Evolutionary conservation across 2,113 vertebrate genomes (phyloP), one percentile per base, ranked within the genome.

Genomic region (Phoenicopterus ruber): DNA sequence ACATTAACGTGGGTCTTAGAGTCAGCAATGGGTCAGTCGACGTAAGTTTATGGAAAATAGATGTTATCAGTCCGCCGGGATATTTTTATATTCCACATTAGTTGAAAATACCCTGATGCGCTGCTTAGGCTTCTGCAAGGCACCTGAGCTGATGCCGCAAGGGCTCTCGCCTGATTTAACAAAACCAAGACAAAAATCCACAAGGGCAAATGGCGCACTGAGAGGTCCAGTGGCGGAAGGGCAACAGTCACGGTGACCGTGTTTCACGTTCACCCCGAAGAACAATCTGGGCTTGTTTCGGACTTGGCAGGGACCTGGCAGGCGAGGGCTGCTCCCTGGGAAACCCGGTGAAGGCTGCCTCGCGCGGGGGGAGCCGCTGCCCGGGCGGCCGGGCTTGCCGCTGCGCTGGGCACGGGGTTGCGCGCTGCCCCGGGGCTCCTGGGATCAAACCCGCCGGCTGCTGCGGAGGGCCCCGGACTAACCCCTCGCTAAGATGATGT

Each of bases 341-440:
- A 74, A 28, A 26, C 17, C 5, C 3, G 31, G 36, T 2, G 6
- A 13, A 5, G 61, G 52, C 32, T 24, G 73, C 84, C 19, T 42
- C 8, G 46, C 3, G 25, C 2, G 1, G 49, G 11, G 42, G 20
- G 38, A 24, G 66, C 22, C 6, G 2, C 24, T 32, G 52, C n/a
- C 50, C n/a, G n/a, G n/a, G n/a, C n/a, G n/a, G n/a, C n/a, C n/a
- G n/a, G n/a, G n/a, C n/a, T n/a, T n/a, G n/a, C n/a, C n/a, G n/a
- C n/a, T n/a, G n/a, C n/a, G n/a, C n/a, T n/a, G n/a, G n/a, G n/a
- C n/a, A n/a, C n/a, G n/a, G n/a, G n/a, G n/a, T n/a, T n/a, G n/a
- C n/a, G n/a, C n/a, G 54, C 0, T 0, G 21, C 16, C 28, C 34
- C 1, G 4, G 8, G 6, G 11, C 49, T 66, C 77, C 52, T 42